Conservation (phyloP, 2,888 invertebrate genomes). For the Lampropteryx suffumata region DNA sequence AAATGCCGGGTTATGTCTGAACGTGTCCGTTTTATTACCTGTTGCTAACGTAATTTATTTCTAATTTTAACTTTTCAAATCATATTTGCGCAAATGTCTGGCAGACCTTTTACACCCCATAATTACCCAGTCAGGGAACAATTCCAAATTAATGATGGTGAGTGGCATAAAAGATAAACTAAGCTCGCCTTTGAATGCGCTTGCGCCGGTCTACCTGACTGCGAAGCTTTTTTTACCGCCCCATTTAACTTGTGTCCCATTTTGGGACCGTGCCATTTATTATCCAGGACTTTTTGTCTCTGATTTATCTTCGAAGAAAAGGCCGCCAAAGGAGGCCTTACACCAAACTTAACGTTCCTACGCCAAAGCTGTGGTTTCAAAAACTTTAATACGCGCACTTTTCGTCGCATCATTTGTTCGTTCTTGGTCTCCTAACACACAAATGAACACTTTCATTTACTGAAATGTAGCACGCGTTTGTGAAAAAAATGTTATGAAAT, state of each 20-base stretch:
- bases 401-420: no score
- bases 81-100: constrained; percentile 14
- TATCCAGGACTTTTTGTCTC: constrained; percentile 57
- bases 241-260: constrained; percentile 56
- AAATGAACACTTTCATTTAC: no score
- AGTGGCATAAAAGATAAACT: constrained; percentile 40
- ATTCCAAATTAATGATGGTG: constrained; percentile 41
- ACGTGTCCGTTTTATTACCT: background rate
- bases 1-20: background rate
- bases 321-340: constrained; percentile 47
- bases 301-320: constrained; percentile 43
- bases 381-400: background rate
- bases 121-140: constrained; percentile 46
- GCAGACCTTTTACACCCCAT: constrained; percentile 32
- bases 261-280: constrained; percentile 64
- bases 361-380: constrained; percentile 29
- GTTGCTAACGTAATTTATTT: background rate
- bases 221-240: constrained; percentile 46
- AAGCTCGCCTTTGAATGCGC: constrained; percentile 39
- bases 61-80: constrained; percentile 1
- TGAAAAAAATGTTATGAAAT: no score
- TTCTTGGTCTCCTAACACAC: no score
- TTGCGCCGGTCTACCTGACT: constrained; percentile 60
- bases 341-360: constrained; percentile 10
- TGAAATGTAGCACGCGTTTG: no score